A percentile compares a stretch with the other conserved stretches of the same genome.
Conservation (phyloP, 2,113 vertebrate species). For the Ceyx margarethae region DNA sequence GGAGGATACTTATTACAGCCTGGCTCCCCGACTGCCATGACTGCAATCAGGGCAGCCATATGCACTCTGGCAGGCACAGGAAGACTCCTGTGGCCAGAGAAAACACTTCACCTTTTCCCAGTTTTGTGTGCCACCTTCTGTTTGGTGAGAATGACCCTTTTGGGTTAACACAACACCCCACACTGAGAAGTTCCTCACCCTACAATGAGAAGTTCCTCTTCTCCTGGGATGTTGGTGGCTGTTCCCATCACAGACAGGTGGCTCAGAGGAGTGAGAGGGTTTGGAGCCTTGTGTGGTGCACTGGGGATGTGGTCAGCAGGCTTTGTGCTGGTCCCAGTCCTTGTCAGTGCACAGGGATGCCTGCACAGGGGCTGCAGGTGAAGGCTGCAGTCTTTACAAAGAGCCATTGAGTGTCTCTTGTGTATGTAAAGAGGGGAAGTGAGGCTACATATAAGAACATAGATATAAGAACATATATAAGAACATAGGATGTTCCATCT, state of each 20-base stretch:
- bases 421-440: neutral
- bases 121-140: rapidly evolving
- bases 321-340: neutral
- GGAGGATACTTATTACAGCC: neutral
- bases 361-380: neutral
- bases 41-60: neutral
- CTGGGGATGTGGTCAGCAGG: neutral
- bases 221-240: neutral
- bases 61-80: neutral
- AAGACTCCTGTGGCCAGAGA: neutral
- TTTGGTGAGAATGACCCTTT: neutral
- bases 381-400: neutral
- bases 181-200: neutral
- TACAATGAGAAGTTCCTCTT: neutral
- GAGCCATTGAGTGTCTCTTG: neutral
- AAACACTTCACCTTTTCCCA: neutral
- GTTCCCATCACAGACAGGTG: neutral
- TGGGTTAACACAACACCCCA: neutral
- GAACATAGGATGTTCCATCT: neutral
- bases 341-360: neutral
- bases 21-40: neutral
- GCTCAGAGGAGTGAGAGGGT: neutral
- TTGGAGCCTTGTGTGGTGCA: rapidly evolving
- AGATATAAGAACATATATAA: no score
- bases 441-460: neutral